Percentiles rank a stretch among this genome's conserved stretches.
These are phyloP conservation scores for Drosophila paulistorum DNA, from an alignment of 1,140 invertebrate species.

Conservation along the genomic window DNA sequence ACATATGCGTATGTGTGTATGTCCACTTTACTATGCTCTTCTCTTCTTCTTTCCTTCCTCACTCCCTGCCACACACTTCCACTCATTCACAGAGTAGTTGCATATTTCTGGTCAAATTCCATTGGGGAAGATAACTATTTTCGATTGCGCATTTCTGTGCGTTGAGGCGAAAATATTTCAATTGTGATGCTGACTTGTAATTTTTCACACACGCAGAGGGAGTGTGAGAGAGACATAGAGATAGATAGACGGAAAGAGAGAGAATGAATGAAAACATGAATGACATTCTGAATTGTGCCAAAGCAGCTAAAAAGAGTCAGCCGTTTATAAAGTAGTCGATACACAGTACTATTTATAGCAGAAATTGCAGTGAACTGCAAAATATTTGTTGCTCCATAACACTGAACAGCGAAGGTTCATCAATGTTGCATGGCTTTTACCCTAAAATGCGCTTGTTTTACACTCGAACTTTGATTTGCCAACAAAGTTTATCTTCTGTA, in stretches of 20 bases:
- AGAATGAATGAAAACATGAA: not conserved
- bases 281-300: not conserved
- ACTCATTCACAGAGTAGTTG: not conserved
- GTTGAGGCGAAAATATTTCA: constrained; percentile 80
- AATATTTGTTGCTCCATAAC: constrained; percentile 79
- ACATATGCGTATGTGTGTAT: not conserved
- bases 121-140: constrained; percentile 75
- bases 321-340: not conserved
- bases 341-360: constrained; percentile 10
- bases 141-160: constrained; percentile 80
- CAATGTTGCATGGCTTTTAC: constrained; percentile 13
- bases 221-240: not conserved
- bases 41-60: not conserved
- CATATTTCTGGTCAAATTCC: constrained; percentile 70
- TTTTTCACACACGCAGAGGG: constrained; percentile 70
- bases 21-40: constrained; percentile 7
- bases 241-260: not conserved
- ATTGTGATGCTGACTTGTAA: constrained; percentile 80
- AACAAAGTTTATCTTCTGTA: constrained; percentile 1
- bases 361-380: constrained; percentile 68
- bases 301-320: not conserved
- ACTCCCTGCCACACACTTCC: too few species aligned
- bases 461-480: constrained; percentile 8
- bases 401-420: constrained; percentile 30
- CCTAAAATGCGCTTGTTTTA: constrained; percentile 3